Evolutionary conservation across 2,888 invertebrate species (phyloP).

Genomic region (Melolontha melolontha): DNA sequence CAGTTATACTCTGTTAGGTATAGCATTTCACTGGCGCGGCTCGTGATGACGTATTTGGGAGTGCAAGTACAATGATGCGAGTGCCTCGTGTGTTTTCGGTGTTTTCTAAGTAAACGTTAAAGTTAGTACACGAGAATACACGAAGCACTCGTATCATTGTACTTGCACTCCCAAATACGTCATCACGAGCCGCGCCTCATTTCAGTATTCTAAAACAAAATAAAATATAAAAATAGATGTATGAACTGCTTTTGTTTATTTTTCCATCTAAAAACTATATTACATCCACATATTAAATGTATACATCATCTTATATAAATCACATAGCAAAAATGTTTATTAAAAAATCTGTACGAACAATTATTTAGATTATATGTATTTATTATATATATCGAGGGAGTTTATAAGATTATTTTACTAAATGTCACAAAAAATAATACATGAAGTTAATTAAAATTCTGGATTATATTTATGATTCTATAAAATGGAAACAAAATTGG

Average conservation of each 20-base stretch:
- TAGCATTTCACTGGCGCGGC: too few species aligned
- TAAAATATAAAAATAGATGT: background rate
- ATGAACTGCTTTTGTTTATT: conserved; percentile 12
- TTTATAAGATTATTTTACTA: background rate
- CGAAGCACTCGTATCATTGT: too few species aligned
- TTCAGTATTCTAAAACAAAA: too few species aligned
- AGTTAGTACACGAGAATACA: too few species aligned
- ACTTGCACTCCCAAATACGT: too few species aligned
- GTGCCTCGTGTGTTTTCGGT: too few species aligned
- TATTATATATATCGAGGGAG: too few species aligned
- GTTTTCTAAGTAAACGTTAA: too few species aligned
- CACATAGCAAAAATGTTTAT: conserved; percentile 37
- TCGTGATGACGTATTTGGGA: too few species aligned
- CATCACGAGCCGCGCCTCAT: too few species aligned
- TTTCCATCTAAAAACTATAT: conserved; percentile 33
- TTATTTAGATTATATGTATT: conserved; percentile 7
- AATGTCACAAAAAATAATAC: conserved; percentile 12
- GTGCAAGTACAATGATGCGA: too few species aligned
- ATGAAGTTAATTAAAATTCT: background rate
- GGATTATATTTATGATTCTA: conserved; percentile 1
- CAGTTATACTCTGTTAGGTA: too few species aligned
- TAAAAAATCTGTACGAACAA: conserved; percentile 32
- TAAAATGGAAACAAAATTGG: conserved; percentile 28
- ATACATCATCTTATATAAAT: conserved; percentile 28
- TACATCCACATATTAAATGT: conserved; percentile 34